Evolutionary conservation across 2,113 vertebrate species (phyloP), one percentile per base, ranked within the genome.

Genomic region (Pachyramphus minor): DNA sequence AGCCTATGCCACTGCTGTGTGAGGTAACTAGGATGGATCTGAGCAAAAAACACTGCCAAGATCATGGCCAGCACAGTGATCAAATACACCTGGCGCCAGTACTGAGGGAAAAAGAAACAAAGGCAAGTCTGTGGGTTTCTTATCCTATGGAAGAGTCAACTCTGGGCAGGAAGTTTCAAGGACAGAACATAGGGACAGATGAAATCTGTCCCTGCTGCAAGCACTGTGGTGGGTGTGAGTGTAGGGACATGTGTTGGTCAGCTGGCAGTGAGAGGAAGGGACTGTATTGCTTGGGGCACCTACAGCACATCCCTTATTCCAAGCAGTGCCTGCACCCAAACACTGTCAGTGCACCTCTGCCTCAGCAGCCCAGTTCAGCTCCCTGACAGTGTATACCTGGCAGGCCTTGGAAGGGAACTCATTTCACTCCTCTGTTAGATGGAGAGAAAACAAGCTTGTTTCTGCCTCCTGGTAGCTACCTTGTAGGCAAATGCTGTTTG

Each of bases 61-160:
- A 99, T 99, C 99, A 98, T 98, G 19, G 99, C 99, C 67, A 99
- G 98, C 77, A 99, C 99, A 9, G 98, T 99, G 97, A 99, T 97
- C 96, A 99, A 75, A 93, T 99, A 99, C 5, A 99, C 98, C 94
- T 99, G 99, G 28, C 99, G 98, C 99, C 99, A 99, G 91, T 99
- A 99, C 99, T 99, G 96, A 8, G 91, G 56, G 8, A 81, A 62
- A 77, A 75, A 81, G 63, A 90, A 81, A 67, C 9, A 35, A 23
- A 76, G 35, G 59, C 31, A 33, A n/a, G 25, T 50, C 33, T 9
- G 35, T 14, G 44, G 14, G 25, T 41, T 75, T 83, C 44, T 73
- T 7, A 19, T 6, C 30, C 2, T 0, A 1, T 6, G 24, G 21
- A 18, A 7, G 42, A 56, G 47, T 22, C 53, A 71, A 31, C 14